Evolutionary conservation across 2,113 vertebrate species (phyloP).

Genomic region (Alligator mississippiensis): DNA sequence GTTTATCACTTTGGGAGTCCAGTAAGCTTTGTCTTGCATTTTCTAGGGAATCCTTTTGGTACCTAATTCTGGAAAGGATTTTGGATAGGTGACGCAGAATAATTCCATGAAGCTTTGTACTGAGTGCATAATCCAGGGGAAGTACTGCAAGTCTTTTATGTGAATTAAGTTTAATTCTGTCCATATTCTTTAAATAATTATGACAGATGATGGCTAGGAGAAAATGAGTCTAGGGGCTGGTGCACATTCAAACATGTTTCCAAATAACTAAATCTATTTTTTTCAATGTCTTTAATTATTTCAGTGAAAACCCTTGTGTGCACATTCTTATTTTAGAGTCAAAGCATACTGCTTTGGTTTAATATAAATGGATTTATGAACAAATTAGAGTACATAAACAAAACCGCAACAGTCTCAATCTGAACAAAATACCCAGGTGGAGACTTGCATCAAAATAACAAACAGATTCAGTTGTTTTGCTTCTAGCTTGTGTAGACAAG

Average conservation of each 20-base stretch:
- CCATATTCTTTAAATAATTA: not conserved
- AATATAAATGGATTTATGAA: not conserved
- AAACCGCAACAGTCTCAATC: not conserved
- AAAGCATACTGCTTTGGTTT: not conserved
- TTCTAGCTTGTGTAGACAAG: slow-evolving; percentile 27
- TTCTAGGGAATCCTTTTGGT: not conserved
- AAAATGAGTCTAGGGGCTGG: not conserved
- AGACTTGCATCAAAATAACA: not conserved
- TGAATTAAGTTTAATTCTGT: not conserved
- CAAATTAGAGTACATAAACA: not conserved
- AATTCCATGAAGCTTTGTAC: not conserved
- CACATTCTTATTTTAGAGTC: not conserved
- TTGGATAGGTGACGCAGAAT: not conserved
- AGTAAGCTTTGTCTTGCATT: not conserved
- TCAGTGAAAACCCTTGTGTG: not conserved
- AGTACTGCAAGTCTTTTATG: not conserved
- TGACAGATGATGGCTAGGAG: not conserved
- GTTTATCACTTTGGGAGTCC: not conserved
- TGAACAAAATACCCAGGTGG: not conserved
- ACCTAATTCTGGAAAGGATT: not conserved
- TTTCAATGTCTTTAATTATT: not conserved
- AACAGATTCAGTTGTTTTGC: slow-evolving; percentile 44
- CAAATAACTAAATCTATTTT: not conserved
- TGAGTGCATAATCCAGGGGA: not conserved
- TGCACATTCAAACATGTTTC: not conserved